phyloP scores from a whole-genome alignment of 2,888 invertebrate genomes.

The Lydus trimaculatus region DNA sequence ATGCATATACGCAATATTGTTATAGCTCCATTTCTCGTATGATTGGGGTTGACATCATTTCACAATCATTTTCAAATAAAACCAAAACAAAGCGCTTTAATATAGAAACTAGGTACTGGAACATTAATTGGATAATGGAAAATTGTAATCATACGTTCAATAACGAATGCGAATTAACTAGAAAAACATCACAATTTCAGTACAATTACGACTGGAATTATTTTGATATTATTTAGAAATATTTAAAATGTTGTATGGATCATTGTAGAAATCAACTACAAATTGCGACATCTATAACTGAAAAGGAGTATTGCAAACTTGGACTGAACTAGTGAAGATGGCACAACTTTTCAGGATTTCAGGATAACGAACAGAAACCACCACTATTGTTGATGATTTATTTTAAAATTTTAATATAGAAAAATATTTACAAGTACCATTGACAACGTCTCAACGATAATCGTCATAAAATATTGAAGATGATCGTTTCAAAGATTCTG shows the following conservation, averaged over 20 bases:
- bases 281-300: neutral
- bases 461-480: neutral
- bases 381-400: too few species aligned
- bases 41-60: neutral
- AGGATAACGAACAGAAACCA: too few species aligned
- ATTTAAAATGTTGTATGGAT: neutral
- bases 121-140: neutral
- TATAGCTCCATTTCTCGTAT: neutral
- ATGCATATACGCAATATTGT: constrained; percentile 2
- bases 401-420: neutral
- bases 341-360: neutral
- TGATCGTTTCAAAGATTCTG: constrained; percentile 5
- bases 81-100: neutral
- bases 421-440: neutral
- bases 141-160: neutral
- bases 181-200: neutral
- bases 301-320: neutral
- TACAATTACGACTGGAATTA: neutral
- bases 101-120: neutral
- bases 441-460: neutral
- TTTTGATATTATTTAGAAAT: neutral
- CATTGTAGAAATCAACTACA: neutral
- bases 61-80: neutral
- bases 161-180: neutral
- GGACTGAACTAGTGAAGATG: neutral